Conservation (phyloP, 2,113 vertebrate genomes). For the Puntigrus tetrazona region DNA sequence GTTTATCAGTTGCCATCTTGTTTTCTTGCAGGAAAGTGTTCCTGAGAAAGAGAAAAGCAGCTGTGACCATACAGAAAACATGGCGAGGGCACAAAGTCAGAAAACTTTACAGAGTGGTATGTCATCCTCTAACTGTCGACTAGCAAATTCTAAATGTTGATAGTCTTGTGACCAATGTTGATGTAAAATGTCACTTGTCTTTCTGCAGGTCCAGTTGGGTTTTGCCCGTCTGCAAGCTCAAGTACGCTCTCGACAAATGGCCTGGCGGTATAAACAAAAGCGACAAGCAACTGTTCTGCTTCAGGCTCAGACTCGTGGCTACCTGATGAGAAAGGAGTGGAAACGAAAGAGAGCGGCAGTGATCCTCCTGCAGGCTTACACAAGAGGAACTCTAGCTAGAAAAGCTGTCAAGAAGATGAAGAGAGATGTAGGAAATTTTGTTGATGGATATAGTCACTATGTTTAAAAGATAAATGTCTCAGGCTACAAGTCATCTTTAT, state of each 20-base stretch:
- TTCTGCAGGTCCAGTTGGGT: constrained; percentile 81
- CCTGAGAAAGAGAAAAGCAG: constrained; percentile 78
- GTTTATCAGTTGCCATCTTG: not conserved
- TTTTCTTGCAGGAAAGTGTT: constrained; percentile 79
- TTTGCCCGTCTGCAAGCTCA: constrained; percentile 89
- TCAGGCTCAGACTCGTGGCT: constrained; percentile 81
- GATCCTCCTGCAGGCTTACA: constrained; percentile 82
- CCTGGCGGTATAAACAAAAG: constrained; percentile 73
- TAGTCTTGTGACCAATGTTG: not conserved
- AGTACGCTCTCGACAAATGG: constrained; percentile 75
- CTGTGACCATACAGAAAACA: constrained; percentile 82
- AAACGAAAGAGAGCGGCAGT: constrained; percentile 76
- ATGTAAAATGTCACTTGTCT: not conserved
- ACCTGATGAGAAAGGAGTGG: constrained; percentile 76
- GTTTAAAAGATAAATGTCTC: not conserved
- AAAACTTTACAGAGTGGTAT: constrained; percentile 82
- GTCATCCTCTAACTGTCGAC: constrained; percentile 33
- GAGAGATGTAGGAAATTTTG: constrained; percentile 69
- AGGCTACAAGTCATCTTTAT: not conserved
- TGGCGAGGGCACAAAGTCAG: constrained; percentile 83
- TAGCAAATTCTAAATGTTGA: not conserved
- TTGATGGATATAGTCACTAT: not conserved
- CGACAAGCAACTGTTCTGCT: constrained; percentile 69
- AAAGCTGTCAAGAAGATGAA: constrained; percentile 68
- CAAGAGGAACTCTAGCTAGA: constrained; percentile 82